A percentile compares a stretch with the other conserved stretches of the same genome.
phyloP scores from a whole-genome alignment of 2,113 vertebrate species.

The Phalacrocorax brasilianus region DNA sequence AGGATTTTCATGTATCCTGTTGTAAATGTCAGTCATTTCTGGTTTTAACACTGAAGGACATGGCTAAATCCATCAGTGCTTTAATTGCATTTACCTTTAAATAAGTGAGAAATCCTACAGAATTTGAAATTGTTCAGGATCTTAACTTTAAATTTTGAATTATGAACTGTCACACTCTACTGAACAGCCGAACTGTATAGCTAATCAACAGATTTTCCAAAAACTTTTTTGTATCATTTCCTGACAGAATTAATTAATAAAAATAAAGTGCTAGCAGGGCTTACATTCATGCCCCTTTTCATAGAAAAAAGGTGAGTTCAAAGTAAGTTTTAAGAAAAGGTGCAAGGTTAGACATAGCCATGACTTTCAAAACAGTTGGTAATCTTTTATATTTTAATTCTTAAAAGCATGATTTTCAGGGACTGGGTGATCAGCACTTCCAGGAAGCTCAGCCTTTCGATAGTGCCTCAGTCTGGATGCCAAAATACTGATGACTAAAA shows the following conservation, averaged over 20 bases:
- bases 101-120: not conserved
- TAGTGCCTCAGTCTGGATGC: not conserved
- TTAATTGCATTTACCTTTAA: not conserved
- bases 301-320: not conserved
- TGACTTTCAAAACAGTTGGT: not conserved
- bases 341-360: not conserved
- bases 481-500: not conserved
- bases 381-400: not conserved
- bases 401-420: not conserved
- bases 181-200: not conserved
- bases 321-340: not conserved
- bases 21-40: not conserved
- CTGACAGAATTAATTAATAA: not conserved
- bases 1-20: not conserved
- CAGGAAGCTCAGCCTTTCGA: not conserved
- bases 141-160: not conserved
- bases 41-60: not conserved
- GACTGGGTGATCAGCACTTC: not conserved
- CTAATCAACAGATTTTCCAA: not conserved
- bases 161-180: not conserved
- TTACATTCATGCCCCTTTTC: not conserved
- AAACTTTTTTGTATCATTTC: not conserved
- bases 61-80: not conserved
- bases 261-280: not conserved
- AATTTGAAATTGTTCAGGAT: not conserved